phyloP scores from a whole-genome alignment of 2,888 invertebrate species.

The Branchellion lobata region DNA sequence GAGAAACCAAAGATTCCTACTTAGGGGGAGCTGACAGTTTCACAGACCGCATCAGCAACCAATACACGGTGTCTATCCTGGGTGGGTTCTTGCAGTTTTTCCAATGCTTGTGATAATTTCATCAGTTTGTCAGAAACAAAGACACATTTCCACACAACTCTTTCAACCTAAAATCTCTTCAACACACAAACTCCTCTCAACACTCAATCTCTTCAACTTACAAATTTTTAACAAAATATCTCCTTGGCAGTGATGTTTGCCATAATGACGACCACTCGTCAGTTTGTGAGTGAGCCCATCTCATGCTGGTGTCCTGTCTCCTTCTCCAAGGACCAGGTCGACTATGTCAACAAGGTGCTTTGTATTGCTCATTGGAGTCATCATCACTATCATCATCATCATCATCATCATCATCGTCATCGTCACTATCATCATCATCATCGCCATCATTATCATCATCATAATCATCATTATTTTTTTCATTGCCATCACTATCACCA shows the following conservation, averaged over 20 bases:
- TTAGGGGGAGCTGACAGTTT: conserved; percentile 52
- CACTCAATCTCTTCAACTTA: neutral
- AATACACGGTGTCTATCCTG: conserved; percentile 50
- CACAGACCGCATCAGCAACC: conserved; percentile 51
- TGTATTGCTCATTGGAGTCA: neutral
- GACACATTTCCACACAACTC: no score
- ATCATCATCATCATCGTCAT: neutral
- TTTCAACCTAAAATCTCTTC: no score
- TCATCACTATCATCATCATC: neutral
- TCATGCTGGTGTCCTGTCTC: conserved; percentile 52
- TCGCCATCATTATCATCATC: neutral
- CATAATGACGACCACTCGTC: conserved; percentile 45
- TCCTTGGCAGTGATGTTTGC: conserved; percentile 43
- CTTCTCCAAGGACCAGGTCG: conserved; percentile 50
- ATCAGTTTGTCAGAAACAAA: no score
- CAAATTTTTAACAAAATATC: no score
- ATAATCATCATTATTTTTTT: neutral
- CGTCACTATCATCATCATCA: neutral
- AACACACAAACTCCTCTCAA: no score
- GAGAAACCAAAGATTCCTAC: conserved; percentile 48
- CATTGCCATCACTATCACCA: neutral
- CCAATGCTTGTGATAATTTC: no score
- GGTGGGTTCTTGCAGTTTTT: neutral
- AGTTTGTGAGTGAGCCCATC: conserved; percentile 51
- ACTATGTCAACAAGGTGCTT: conserved; percentile 55